Evolutionary conservation across 2,888 invertebrate genomes (phyloP).

Genomic region (Pseudanteris insignis): DNA sequence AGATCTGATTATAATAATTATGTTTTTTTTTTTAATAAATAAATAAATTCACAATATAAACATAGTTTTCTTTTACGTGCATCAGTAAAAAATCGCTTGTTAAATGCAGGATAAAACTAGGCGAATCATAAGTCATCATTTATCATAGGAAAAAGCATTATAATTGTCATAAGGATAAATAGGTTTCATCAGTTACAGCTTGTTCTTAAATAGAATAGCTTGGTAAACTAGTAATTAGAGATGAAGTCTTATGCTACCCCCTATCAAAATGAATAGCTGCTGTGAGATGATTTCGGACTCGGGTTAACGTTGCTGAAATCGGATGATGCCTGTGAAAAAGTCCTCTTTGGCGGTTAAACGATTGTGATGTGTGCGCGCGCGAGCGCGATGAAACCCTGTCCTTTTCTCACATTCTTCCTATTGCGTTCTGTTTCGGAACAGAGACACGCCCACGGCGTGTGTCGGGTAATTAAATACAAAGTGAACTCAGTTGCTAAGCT

Average conservation of each 20-base stretch:
- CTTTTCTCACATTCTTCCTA: conserved; percentile 1
- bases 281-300: conserved; percentile 13
- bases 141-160: too few species aligned
- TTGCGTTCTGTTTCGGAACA: conserved; percentile 18
- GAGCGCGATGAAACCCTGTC: conserved; percentile 40
- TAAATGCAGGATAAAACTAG: too few species aligned
- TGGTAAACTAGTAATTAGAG: conserved; percentile 59
- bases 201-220: conserved; percentile 54
- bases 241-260: conserved; percentile 46
- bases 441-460: conserved; percentile 64
- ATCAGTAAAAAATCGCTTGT: too few species aligned
- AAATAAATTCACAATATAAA: too few species aligned
- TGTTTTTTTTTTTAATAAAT: too few species aligned
- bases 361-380: conserved; percentile 21
- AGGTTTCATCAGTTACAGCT: conserved; percentile 62
- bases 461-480: conserved; percentile 64
- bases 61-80: too few species aligned
- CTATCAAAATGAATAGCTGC: conserved; percentile 30
- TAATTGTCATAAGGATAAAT: conserved; percentile 50
- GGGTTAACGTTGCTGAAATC: conserved; percentile 13
- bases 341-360: conserved; percentile 40
- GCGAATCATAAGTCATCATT: too few species aligned
- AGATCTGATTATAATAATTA: too few species aligned
- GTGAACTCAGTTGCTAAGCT: conserved; percentile 64
- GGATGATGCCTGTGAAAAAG: conserved; percentile 26